Conservation (phyloP, 2,888 invertebrate genomes). For the Dicranocentrus wangi region DNA sequence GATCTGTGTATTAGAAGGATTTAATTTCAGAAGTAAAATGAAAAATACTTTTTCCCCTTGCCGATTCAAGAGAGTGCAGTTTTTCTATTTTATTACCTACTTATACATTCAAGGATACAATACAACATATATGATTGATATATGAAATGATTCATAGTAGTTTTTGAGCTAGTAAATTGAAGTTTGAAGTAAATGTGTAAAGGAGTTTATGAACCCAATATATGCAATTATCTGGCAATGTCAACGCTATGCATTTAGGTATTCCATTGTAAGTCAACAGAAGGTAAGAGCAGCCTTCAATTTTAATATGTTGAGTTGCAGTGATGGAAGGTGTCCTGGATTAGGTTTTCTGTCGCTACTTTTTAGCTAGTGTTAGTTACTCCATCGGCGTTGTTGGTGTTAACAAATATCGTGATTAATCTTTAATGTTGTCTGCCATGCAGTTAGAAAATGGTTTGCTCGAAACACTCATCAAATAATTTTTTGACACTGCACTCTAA, state of each 20-base stretch:
- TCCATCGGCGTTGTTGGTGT: slow-evolving; percentile 10
- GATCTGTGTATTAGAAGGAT: no score
- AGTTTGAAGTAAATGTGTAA: no score
- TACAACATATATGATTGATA: no score
- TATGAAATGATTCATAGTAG: no score
- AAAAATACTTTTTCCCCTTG: no score
- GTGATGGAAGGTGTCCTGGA: slow-evolving; percentile 25
- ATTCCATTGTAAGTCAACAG: neutral
- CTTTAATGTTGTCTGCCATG: slow-evolving; percentile 39
- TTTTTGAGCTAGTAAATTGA: no score
- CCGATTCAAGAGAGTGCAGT: no score
- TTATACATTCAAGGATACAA: no score
- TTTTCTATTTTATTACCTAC: no score
- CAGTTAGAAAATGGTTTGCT: slow-evolving; percentile 34
- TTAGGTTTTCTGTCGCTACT: slow-evolving; percentile 22
- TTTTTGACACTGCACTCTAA: slow-evolving; percentile 11
- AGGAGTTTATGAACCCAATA: no score
- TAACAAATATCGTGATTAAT: slow-evolving; percentile 51
- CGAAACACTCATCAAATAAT: slow-evolving; percentile 42
- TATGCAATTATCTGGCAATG: no score
- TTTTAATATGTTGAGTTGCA: slow-evolving; percentile 37
- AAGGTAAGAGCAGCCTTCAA: slow-evolving; percentile 53
- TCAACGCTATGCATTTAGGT: neutral
- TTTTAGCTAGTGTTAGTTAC: neutral
- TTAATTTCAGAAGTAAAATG: no score